A percentile compares a stretch with the other conserved stretches of the same genome.
Conservation (phyloP, 2,888 invertebrate species). For the Macrophya alboannulata region DNA sequence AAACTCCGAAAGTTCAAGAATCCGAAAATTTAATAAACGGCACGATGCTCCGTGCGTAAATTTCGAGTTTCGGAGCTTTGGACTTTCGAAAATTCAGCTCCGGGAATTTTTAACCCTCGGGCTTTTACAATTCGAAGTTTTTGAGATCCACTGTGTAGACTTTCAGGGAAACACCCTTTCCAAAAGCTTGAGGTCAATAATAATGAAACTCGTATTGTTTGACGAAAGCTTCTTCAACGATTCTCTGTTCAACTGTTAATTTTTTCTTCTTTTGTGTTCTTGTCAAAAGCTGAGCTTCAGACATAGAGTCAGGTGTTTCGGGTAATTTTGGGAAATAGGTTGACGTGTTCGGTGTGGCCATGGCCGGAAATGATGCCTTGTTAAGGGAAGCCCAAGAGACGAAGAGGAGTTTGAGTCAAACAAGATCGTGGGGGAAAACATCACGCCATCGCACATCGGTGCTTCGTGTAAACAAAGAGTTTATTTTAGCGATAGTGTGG, state of each 20-base stretch:
- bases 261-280: neutral
- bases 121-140: too few species aligned
- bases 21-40: too few species aligned
- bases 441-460: conserved; percentile 20
- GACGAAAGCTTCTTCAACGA: too few species aligned
- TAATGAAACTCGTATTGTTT: too few species aligned
- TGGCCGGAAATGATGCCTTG: conserved; percentile 36
- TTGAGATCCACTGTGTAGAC: too few species aligned
- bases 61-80: too few species aligned
- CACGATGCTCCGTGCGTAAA: too few species aligned
- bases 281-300: neutral
- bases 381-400: conserved; percentile 19
- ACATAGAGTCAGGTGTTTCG: neutral
- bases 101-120: too few species aligned
- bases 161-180: too few species aligned
- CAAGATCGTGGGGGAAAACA: neutral
- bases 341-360: neutral
- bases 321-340: neutral
- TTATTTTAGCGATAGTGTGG: neutral
- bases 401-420: neutral
- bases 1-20: too few species aligned
- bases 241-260: neutral
- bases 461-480: conserved; percentile 43
- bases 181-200: too few species aligned
- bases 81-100: too few species aligned